Base-by-base conservation (phyloP, 2,888 invertebrate genomes). In the Scaptomyza polygonia region DNA sequence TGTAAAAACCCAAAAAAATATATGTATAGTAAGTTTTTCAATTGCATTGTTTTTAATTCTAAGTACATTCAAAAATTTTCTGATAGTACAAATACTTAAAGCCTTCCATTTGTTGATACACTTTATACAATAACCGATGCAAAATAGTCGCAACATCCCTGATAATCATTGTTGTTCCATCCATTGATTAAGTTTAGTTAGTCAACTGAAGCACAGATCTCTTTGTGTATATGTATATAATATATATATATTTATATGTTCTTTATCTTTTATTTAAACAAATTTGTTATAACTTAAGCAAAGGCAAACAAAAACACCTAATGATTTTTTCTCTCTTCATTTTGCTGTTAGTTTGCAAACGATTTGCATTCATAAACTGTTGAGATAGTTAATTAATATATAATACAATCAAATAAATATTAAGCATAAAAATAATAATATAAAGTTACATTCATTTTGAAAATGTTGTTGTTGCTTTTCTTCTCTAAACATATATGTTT, bases 351-450 rank as follows among this genome's bases (percentile, higher is more conserved):
- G 18, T 47, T 55, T 55, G 51, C 39, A 53, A 53, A 61, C 36
- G 34, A 48, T 42, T 56, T 67, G 71, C 65, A 58, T 76, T 68
- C 53, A 62, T 59, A 72, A 45, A 51, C 63, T 79, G 40, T 67
- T 87, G 88, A 87, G 82, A 82, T 87, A 85, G 79, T 67, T 76
- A 79, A 59, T 81, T 75, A 85, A 82, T 70, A 83, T 83, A 88
- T 83, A 88, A 79, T 81, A 85, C 82, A 83, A 79, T 83, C 86
- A 74, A 87, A 83, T 83, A 83, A 83, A 83, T 83, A 83, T 87
- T 83, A 88, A 88, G 67, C 81, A 80, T 88, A 81, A 81, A 77
- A 65, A 45, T 84, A 63, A 74, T 84, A 63, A 74, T 86, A 80
- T 81, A 84, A 80, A 70, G 57, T 70, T 75, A 80, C 53, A 80